Percentiles rank a stretch among this genome's conserved stretches.
These are phyloP conservation scores for Abscondita cerata DNA, from an alignment of 2,888 invertebrate species.

Conservation along the genomic window DNA sequence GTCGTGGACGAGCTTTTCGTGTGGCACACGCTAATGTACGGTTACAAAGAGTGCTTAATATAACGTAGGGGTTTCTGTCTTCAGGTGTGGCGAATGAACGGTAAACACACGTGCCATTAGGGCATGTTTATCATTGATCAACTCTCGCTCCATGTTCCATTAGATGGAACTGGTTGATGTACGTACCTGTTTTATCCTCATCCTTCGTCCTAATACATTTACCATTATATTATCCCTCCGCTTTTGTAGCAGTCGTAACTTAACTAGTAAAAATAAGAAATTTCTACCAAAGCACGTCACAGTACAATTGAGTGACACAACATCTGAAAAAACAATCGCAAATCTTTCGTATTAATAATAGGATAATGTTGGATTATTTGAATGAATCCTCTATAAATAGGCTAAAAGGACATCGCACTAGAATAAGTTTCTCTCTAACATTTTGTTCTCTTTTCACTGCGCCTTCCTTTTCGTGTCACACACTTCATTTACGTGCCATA, in stretches of 20 bases:
- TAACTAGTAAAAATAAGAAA: not conserved
- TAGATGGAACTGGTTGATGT: conserved; percentile 32
- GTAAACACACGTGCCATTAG: conserved; percentile 37
- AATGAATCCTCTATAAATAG: conserved; percentile 34
- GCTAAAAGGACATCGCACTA: conserved; percentile 29
- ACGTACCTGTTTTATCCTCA: conserved; percentile 21
- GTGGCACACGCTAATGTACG: conserved; percentile 15
- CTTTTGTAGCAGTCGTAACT: not conserved
- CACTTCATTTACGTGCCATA: conserved; percentile 27
- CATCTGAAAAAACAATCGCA: conserved; percentile 24
- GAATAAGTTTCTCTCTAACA: conserved; percentile 9
- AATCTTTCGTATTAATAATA: conserved; percentile 27
- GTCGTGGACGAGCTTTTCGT: not conserved
- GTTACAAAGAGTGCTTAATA: conserved; percentile 15
- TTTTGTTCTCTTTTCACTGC: not conserved
- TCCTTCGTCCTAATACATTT: not conserved
- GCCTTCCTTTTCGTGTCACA: conserved; percentile 18
- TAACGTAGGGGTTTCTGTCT: conserved; percentile 21
- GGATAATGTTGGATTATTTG: conserved; percentile 31
- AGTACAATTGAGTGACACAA: conserved; percentile 13
- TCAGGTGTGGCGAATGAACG: conserved; percentile 33
- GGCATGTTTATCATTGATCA: conserved; percentile 38
- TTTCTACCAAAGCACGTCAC: too few relatives aligned
- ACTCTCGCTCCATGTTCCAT: conserved; percentile 34
- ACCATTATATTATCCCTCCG: not conserved